Base-by-base conservation (phyloP, 2,888 invertebrate genomes). In the Thereva unica region DNA sequence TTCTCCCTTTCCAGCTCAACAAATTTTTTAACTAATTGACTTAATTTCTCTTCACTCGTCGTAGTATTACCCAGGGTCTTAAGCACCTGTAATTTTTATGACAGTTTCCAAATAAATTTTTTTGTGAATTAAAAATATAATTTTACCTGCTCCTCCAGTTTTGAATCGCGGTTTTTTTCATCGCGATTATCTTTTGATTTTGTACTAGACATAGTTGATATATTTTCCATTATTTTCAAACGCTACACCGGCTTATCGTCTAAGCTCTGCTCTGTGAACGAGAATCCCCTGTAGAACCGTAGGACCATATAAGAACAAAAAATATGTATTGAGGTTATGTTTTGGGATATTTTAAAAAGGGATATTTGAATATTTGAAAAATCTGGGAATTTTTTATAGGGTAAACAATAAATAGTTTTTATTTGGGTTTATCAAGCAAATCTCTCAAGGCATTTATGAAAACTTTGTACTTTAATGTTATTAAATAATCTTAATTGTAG, bases 1-100 rank as follows among this genome's bases (percentile, higher is more conserved):
- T 87, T 88, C 64, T 91, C 91, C 72, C 92, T 91, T 8, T 89
- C 85, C 4, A 89, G 82, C 73, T 93, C 91, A 0, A 88, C 83
- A 76, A 91, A 93, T 75, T 91, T 93, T 74, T 89, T 89, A 73
- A 87, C 87, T 70, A 93, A 84, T 1, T 85, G 82, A 4, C 85
- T 83, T 40, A 91, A 78, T 78, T 90, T 91, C 72, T 91, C 91
- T 71, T 89, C 89, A 0, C 86, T 78, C 0, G 85, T 84, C 35
- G 85, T 83, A 1, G 85, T 76, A 1, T 83, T 80, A 70, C 83
- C 85, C 0, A 88, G 75, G 0, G 85, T 82, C 77, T 86, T 89
- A 75, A 90, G 80, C 64, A 91, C 85, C 76, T 90, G 87, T 40
- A n/a, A 63, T 34, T 55, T 23, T 23, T 23, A 56, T 47, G 40